Percentiles rank a stretch among this genome's conserved stretches.
Evolutionary conservation across 2,797 vertebrate species (phyloP).

Genomic region (Aythya fuligula): DNA sequence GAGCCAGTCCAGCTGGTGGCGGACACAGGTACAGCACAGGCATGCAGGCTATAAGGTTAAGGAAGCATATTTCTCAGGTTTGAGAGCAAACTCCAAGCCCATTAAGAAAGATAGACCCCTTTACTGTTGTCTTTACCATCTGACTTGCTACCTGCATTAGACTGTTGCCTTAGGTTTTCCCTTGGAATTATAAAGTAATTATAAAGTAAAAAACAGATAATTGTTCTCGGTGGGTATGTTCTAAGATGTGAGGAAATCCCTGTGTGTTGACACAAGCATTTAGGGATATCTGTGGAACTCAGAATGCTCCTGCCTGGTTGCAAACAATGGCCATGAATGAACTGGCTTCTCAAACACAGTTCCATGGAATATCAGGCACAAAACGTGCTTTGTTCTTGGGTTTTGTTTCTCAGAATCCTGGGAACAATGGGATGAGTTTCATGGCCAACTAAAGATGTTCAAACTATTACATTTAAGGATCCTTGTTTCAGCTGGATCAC

Average conservation of each 20-base stretch:
- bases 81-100: neutral
- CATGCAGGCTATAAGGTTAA: accelerated
- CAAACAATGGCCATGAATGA: neutral
- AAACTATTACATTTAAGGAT: constrained; percentile 8
- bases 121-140: neutral
- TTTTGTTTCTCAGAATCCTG: neutral
- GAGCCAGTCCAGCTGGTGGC: neutral
- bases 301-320: neutral
- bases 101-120: neutral
- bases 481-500: constrained; percentile 5
- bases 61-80: neutral
- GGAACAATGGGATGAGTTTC: neutral
- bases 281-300: neutral
- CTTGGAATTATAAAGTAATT: neutral
- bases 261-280: neutral
- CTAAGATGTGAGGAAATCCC: neutral
- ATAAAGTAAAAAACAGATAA: neutral
- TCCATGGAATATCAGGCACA: neutral
- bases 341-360: neutral
- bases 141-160: neutral
- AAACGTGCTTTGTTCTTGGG: neutral
- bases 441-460: neutral
- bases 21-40: neutral
- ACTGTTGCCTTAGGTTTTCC: neutral
- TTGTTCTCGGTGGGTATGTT: neutral